Conservation (phyloP, 92 coral and sea anemone species). For the Bergia sp. region DNA sequence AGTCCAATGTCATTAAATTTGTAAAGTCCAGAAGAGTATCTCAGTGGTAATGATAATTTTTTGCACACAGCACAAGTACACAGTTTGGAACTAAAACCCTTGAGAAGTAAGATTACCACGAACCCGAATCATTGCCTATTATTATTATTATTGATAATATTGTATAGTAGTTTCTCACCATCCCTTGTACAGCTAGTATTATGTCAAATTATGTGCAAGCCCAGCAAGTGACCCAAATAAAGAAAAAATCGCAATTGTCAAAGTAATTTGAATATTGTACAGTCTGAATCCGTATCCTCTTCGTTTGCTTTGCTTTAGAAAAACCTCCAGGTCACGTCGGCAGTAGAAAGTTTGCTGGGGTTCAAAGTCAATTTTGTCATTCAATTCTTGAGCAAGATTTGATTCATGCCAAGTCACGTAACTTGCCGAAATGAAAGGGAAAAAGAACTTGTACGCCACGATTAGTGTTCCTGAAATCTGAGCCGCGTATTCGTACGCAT, state of each 20-base stretch:
- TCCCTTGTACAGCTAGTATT: not conserved
- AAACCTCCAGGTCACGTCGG: constrained; percentile 55
- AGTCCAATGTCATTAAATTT: no score
- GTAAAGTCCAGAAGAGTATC: no score
- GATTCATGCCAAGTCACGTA: constrained; percentile 72
- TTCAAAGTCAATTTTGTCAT: constrained; percentile 52
- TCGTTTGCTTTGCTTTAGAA: constrained; percentile 62
- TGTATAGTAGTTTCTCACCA: not conserved
- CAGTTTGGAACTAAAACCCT: no score
- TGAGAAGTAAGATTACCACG: no score
- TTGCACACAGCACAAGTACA: no score
- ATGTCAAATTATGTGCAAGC: constrained; percentile 53
- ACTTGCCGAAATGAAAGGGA: constrained; percentile 68
- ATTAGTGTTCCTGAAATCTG: constrained; percentile 63
- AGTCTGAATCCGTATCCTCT: constrained; percentile 69
- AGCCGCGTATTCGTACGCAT: constrained; percentile 57
- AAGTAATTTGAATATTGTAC: constrained; percentile 61
- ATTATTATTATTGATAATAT: no score
- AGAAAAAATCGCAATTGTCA: constrained; percentile 65
- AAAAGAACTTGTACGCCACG: constrained; percentile 68
- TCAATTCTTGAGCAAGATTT: constrained; percentile 58
- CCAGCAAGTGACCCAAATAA: constrained; percentile 62
- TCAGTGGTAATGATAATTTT: no score
- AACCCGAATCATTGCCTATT: no score
- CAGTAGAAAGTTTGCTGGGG: constrained; percentile 54